Percentiles rank a stretch among this genome's conserved stretches.
phyloP scores from a whole-genome alignment of 2,797 vertebrate species.

The Falco biarmicus region DNA sequence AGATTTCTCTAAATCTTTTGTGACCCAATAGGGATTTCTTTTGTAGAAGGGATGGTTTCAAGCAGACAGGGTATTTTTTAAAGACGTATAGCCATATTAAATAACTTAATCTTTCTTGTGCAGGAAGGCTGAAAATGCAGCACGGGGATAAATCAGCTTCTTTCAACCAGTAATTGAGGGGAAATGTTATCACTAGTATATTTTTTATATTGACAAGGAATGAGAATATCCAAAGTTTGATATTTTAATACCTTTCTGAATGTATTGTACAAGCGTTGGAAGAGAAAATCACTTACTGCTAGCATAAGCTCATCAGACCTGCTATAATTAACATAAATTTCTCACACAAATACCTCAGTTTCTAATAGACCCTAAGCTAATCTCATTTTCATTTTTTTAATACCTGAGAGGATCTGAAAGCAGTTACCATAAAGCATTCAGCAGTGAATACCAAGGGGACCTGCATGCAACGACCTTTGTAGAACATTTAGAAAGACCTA shows the following conservation, averaged over 20 bases:
- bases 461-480: background rate
- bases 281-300: slow-evolving; percentile 65
- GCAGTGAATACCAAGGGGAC: background rate
- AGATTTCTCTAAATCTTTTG: slow-evolving; percentile 20
- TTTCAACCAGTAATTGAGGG: slow-evolving; percentile 63
- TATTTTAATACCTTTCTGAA: slow-evolving; percentile 67
- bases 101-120: slow-evolving; percentile 57
- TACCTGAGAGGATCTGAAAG: slow-evolving; percentile 53
- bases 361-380: slow-evolving; percentile 63
- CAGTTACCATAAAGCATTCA: slow-evolving; percentile 28
- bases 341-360: slow-evolving; percentile 57
- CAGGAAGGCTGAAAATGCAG: slow-evolving; percentile 49
- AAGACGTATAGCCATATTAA: slow-evolving; percentile 49
- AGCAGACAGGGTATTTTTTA: slow-evolving; percentile 53
- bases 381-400: slow-evolving; percentile 64
- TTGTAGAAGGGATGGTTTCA: slow-evolving; percentile 30
- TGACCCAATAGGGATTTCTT: slow-evolving; percentile 12
- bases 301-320: slow-evolving; percentile 61
- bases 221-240: slow-evolving; percentile 34
- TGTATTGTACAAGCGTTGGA: slow-evolving; percentile 31
- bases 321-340: slow-evolving; percentile 67
- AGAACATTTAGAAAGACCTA: background rate
- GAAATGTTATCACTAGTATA: slow-evolving; percentile 51
- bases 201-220: slow-evolving; percentile 61
- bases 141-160: slow-evolving; percentile 42